phyloP scores from a whole-genome alignment of 2,113 vertebrate genomes.

The Dromaius novaehollandiae region DNA sequence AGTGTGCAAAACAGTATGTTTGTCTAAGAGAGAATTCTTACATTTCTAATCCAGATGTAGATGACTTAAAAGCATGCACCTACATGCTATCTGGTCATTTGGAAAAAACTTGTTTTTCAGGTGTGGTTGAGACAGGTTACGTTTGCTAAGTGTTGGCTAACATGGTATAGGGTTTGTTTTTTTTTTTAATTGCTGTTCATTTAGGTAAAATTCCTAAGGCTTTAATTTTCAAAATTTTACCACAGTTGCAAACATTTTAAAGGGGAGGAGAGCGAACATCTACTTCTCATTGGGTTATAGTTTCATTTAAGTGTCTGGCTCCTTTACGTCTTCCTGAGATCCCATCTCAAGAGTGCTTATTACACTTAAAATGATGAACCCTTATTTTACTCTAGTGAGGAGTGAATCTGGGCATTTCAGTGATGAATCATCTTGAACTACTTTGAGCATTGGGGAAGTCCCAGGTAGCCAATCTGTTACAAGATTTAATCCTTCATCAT shows the following conservation, averaged over 20 bases:
- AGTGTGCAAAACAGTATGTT: not conserved
- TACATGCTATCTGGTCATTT: not conserved
- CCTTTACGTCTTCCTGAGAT: not conserved
- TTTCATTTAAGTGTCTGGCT: not conserved
- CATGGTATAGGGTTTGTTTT: not conserved
- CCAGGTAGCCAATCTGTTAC: not conserved
- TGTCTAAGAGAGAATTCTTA: not conserved
- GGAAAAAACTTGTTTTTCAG: not conserved
- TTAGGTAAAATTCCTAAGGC: not conserved
- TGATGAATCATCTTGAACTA: not conserved
- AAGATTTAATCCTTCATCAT: rapidly evolving
- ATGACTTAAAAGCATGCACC: not conserved
- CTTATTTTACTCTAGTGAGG: not conserved
- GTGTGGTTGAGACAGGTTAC: not conserved
- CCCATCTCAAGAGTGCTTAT: not conserved
- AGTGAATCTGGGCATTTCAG: not conserved
- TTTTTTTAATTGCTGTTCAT: not conserved
- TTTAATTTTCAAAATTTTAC: not conserved
- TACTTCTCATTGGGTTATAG: not conserved
- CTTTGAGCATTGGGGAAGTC: not conserved
- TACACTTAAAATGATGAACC: not conserved
- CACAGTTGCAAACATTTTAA: not conserved
- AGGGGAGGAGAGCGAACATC: not conserved
- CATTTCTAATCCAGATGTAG: not conserved
- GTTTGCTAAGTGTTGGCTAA: not conserved